Base-by-base conservation (phyloP, 2,113 vertebrate genomes). In the Scortum barcoo region DNA sequence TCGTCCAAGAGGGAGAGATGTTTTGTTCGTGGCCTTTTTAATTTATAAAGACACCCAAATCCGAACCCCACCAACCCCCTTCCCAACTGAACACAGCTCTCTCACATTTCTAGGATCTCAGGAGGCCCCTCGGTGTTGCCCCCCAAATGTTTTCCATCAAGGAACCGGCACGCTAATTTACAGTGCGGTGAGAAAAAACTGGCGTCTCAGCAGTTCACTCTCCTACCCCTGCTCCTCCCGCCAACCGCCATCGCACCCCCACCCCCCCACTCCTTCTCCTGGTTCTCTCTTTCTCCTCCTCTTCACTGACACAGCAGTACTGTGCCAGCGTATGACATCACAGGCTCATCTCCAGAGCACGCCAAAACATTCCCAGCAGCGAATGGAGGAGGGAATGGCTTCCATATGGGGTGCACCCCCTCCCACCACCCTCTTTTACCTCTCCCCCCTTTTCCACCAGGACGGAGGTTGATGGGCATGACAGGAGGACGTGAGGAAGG, bases 251-350 rank as follows among this genome's bases (percentile, higher is more conserved):
- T 57, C 10, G 2, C n/a, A n/a, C n/a, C n/a, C n/a, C 61, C 74
- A 7, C 67, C 53, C 51, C 68, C n/a, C n/a, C n/a, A n/a, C n/a
- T 33, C 77, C 30, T 50, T n/a, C 42, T 28, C 53, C 54, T 50
- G 19, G 13, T 53, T 11, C 60, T 30, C 54, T 78, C 69, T 63
- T 30, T 62, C 82, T 73, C 86, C 88, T 83, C 80, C 82, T 73
- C 87, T 81, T 77, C 70, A 90, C 90, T 91, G 92, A 94, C 91
- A 84, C 91, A 92, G 90, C 90, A 90, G 76, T 84, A 69, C 73
- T 77, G 56, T 88, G 89, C 88, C 89, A 89, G 75, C 46, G 62
- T 77, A 86, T 93, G 94, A 95, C 93, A 93, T 93, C 93, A 94
- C 90, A 46, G 60, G 26, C 76, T 86, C 89, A 89, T 93, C 90